Percentiles rank a stretch among this genome's conserved stretches.
These are phyloP conservation scores for Hypsopygia costalis DNA, from an alignment of 2,888 invertebrate genomes.

Conservation along the genomic window DNA sequence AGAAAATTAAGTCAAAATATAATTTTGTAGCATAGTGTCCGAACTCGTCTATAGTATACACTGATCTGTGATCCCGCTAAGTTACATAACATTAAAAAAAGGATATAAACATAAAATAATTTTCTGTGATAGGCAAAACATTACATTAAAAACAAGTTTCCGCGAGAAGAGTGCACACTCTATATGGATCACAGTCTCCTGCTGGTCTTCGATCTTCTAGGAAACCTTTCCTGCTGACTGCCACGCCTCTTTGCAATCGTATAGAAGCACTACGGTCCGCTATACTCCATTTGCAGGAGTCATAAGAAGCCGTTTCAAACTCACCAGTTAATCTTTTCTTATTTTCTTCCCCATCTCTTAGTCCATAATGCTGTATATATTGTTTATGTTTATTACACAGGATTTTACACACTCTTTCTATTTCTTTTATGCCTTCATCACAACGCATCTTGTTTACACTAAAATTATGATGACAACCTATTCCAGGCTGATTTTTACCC, in stretches of 20 bases:
- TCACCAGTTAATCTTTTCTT: conserved; percentile 94
- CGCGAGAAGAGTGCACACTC: conserved; percentile 71
- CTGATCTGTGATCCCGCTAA: too few relatives aligned
- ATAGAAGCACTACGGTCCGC: conserved; percentile 96
- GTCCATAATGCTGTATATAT: conserved; percentile 95
- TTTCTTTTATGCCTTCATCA: conserved; percentile 85
- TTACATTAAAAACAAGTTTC: conserved; percentile 34
- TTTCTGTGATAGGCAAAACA: too few relatives aligned
- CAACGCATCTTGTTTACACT: conserved; percentile 92
- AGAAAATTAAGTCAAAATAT: too few relatives aligned
- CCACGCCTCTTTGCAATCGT: conserved; percentile 94
- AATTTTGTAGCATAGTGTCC: too few relatives aligned
- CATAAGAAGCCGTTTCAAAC: conserved; percentile 96
- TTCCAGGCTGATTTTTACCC: conserved; percentile 91
- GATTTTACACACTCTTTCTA: conserved; percentile 94
- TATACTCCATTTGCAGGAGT: conserved; percentile 92
- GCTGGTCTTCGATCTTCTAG: conserved; percentile 96
- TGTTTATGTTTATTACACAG: conserved; percentile 66
- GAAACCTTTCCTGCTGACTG: conserved; percentile 92
- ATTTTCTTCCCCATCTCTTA: conserved; percentile 94
- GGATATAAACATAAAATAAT: too few relatives aligned
- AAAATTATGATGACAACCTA: conserved; percentile 95
- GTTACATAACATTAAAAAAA: too few relatives aligned
- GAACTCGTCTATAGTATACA: too few relatives aligned
- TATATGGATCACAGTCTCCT: conserved; percentile 95